phyloP scores from a whole-genome alignment of 2,888 invertebrate genomes.

The Acleris literana region DNA sequence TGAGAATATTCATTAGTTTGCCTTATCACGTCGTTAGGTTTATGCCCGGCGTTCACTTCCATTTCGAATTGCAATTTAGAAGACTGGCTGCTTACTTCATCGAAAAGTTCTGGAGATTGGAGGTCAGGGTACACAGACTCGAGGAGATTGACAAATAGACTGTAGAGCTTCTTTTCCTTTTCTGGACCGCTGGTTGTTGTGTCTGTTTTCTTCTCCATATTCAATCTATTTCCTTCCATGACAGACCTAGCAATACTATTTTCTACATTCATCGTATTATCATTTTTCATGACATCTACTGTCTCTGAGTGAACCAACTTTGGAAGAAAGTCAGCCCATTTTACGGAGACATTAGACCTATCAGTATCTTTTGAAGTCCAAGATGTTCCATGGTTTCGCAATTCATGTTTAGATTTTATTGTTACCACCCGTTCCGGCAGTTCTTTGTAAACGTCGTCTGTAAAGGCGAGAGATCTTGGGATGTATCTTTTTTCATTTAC shows the following conservation, averaged over 20 bases:
- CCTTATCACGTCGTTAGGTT: constrained; percentile 38
- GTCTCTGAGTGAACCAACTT: constrained; percentile 27
- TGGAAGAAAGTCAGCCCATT: constrained; percentile 16
- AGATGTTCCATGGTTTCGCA: constrained; percentile 48
- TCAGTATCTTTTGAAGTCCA: constrained; percentile 48
- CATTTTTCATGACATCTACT: background rate
- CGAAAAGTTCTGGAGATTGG: constrained; percentile 33
- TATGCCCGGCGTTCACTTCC: constrained; percentile 54
- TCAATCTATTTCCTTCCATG: constrained; percentile 43
- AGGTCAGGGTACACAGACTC: constrained; percentile 58
- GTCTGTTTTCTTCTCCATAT: constrained; percentile 41
- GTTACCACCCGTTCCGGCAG: constrained; percentile 48
- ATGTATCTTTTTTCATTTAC: background rate
- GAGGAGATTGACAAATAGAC: constrained; percentile 64
- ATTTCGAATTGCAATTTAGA: constrained; percentile 53
- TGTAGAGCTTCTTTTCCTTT: constrained; percentile 55
- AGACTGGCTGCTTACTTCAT: constrained; percentile 27
- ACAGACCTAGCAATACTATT: constrained; percentile 43
- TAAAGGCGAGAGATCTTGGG: background rate
- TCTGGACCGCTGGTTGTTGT: constrained; percentile 44
- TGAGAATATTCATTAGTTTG: background rate
- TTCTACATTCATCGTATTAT: constrained; percentile 36
- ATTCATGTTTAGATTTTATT: constrained; percentile 53
- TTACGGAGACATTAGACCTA: constrained; percentile 10
- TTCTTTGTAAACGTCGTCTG: constrained; percentile 38